These are phyloP conservation scores for Chromis chromis DNA, from an alignment of 2,797 vertebrate genomes.

Conservation along the genomic window DNA sequence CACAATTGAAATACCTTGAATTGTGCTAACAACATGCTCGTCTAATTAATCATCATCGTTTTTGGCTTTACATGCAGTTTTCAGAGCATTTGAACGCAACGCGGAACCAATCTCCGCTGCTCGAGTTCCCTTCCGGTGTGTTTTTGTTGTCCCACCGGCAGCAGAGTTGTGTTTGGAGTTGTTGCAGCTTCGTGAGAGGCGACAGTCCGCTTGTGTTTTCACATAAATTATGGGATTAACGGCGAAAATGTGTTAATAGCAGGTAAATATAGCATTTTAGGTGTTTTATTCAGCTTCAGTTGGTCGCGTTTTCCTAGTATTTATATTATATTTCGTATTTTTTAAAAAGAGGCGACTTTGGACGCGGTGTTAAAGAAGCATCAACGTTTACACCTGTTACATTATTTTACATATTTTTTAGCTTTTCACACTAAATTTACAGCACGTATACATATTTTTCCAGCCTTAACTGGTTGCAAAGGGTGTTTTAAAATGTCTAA, in stretches of 20 bases:
- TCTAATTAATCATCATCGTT: background rate
- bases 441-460: background rate
- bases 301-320: background rate
- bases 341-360: background rate
- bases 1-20: background rate
- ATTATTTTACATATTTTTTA: background rate
- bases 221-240: fast-evolving
- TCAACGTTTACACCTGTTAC: background rate
- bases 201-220: background rate
- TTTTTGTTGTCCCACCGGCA: constrained; percentile 55
- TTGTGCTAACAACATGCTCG: background rate
- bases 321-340: background rate
- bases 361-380: background rate
- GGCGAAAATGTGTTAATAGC: background rate
- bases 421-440: background rate
- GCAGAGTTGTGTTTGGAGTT: background rate
- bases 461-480: too few species aligned
- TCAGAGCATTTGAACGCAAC: background rate
- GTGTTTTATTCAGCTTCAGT: fast-evolving
- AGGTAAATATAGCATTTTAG: constrained; percentile 9
- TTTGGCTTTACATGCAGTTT: background rate
- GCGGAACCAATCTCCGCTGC: constrained; percentile 50
- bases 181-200: background rate
- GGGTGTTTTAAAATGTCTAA: background rate
- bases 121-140: constrained; percentile 63